These are phyloP conservation scores for Pipistrellus pygmaeus DNA, from an alignment of 2,797 vertebrate species.

Conservation along the genomic window DNA sequence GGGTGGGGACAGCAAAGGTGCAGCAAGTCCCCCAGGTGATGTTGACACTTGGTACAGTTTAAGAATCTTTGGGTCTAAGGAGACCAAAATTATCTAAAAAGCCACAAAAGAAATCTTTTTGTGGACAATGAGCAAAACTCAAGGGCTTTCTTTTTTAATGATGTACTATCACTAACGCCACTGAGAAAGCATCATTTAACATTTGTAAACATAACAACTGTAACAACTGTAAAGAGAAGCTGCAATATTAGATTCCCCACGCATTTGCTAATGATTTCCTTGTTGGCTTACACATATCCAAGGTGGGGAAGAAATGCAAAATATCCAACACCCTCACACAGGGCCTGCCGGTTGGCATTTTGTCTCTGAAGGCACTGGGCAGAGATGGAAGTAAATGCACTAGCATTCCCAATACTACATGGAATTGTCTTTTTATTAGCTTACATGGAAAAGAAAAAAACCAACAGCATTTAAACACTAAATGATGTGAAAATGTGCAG, in stretches of 20 bases:
- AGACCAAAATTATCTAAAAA: neutral
- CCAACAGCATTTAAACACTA: slow-evolving; percentile 8
- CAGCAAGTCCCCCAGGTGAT: neutral
- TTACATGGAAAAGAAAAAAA: neutral
- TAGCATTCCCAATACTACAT: neutral
- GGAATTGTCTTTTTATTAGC: neutral
- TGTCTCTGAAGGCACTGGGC: neutral
- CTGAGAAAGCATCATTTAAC: neutral
- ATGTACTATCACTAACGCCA: neutral
- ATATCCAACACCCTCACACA: neutral
- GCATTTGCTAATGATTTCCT: neutral
- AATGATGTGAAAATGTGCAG: slow-evolving; percentile 1
- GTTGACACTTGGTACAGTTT: neutral
- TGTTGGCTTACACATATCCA: neutral
- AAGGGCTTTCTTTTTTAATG: neutral
- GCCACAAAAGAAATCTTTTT: neutral
- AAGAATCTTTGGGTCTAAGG: neutral
- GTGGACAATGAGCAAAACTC: neutral
- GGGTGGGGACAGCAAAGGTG: neutral
- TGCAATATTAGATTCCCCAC: neutral
- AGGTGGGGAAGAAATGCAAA: neutral
- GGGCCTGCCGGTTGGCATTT: neutral
- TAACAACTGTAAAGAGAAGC: neutral
- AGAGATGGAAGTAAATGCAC: neutral
- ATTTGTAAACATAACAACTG: neutral